phyloP scores from a whole-genome alignment of 1,140 invertebrate species.

The Rhizoglyphus robini region DNA sequence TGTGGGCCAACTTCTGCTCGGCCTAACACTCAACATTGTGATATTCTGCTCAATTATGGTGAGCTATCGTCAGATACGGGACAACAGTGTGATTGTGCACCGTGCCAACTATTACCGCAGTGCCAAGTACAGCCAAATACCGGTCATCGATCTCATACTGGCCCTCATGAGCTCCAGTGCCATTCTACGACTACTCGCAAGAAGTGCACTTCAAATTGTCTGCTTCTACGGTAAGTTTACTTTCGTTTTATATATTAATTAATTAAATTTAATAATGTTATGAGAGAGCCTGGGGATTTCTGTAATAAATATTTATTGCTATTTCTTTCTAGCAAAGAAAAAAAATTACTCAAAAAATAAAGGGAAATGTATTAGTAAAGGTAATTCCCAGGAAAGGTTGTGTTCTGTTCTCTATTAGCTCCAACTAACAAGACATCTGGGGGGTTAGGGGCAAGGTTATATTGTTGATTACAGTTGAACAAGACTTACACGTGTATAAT shows the following conservation, averaged over 20 bases:
- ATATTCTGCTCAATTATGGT: background rate
- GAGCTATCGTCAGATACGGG: background rate
- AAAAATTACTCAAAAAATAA: too few species aligned
- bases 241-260: background rate
- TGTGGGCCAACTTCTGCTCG: background rate
- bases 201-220: background rate
- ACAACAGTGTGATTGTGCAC: background rate
- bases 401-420: too few species aligned
- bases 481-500: too few species aligned
- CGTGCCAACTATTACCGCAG: background rate
- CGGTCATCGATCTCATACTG: background rate
- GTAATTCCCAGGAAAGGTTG: too few species aligned
- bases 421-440: too few species aligned
- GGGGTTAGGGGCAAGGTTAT: too few species aligned
- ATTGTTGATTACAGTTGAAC: too few species aligned
- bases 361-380: too few species aligned
- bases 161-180: background rate
- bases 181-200: background rate
- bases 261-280: too few species aligned
- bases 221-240: background rate
- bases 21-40: background rate
- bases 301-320: too few species aligned
- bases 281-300: too few species aligned
- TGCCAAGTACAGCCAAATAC: background rate
- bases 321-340: too few species aligned